Evolutionary conservation across 2,113 vertebrate species (phyloP).

Genomic region (Myiagra hebetior): DNA sequence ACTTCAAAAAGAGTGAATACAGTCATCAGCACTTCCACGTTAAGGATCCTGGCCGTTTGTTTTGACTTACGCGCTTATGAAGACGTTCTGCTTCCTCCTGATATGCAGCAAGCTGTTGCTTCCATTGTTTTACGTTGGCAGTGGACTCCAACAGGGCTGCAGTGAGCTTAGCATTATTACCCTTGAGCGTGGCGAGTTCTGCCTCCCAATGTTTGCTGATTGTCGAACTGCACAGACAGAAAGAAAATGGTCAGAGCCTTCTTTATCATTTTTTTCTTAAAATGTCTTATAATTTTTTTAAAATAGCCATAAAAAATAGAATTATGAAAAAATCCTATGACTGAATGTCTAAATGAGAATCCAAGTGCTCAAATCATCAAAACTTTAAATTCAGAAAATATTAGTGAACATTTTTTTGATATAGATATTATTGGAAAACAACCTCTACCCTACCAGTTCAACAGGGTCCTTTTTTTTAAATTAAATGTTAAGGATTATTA

Average conservation of each 20-base stretch:
- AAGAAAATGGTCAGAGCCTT: background rate
- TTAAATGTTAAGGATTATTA: background rate
- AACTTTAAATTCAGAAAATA: background rate
- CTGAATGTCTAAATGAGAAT: background rate
- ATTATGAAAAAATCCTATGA: background rate
- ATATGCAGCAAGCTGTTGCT: slow-evolving; percentile 92
- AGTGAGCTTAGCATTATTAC: slow-evolving; percentile 95
- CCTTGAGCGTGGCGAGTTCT: slow-evolving; percentile 91
- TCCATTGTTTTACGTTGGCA: slow-evolving; percentile 97
- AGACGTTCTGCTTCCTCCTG: slow-evolving; percentile 93
- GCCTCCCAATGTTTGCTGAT: slow-evolving; percentile 96
- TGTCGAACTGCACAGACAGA: slow-evolving; percentile 67
- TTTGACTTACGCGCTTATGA: slow-evolving; percentile 85
- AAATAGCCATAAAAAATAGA: background rate
- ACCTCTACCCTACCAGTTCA: background rate
- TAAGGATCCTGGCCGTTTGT: background rate
- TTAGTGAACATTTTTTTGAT: background rate
- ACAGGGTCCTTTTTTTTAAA: background rate
- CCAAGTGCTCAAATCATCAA: background rate
- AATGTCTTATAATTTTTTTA: background rate
- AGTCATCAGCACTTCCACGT: background rate
- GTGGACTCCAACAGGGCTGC: slow-evolving; percentile 93
- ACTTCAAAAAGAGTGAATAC: background rate
- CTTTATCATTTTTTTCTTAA: background rate
- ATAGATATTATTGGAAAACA: background rate